Base-by-base conservation (phyloP, 2,888 invertebrate species). In the Eremobia ochroleuca region DNA sequence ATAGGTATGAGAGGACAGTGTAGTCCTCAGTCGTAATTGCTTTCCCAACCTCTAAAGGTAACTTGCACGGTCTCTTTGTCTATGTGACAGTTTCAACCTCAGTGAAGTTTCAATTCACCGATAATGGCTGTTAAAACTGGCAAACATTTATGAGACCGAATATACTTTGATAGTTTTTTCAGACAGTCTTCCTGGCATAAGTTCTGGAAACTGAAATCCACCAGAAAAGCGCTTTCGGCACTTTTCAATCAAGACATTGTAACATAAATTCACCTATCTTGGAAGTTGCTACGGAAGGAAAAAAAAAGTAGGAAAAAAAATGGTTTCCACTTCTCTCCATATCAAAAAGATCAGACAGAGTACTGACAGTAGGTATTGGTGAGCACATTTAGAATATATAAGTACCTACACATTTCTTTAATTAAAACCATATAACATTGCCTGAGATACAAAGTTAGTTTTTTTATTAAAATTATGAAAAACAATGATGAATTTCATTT, bases 401-500 rank as follows among this genome's bases (percentile, higher is more conserved):
- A 59, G 8, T 31, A 59, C 59, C 3, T 18, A 18, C 55, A 18
- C 6, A 21, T 55, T 55, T 13, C 4, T n/a, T 55, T 55, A n/a
- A 55, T 55, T 55, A 28, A 61, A 79, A 1, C 13, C n/a, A 15
- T 15, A 46, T 46, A 62, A 61, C 43, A 11, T 31, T 13, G 34
- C 34, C 49, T 61, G 4, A 37, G 13, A 9, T 18, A 43, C 37
- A 25, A 77, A 59, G 15, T 40, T 3, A 40, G 13, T 34, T 43
- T 52, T 55, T 69, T 73, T 64, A 31, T 58, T 37, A 31, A 67
- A 18, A 31, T 82, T 40, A 31, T 40, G 64, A 82, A 62, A 73
- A 69, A 69, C 52, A 43, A 70, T 68, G 72, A 85, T 71, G 74
- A 85, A 83, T 86, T n/a, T n/a, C n/a, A n/a, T n/a, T 70, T 79